Evolutionary conservation across 2,797 vertebrate species (phyloP), one percentile per base, ranked within the genome.

Genomic region (Poeciliopsis paucimaculata): DNA sequence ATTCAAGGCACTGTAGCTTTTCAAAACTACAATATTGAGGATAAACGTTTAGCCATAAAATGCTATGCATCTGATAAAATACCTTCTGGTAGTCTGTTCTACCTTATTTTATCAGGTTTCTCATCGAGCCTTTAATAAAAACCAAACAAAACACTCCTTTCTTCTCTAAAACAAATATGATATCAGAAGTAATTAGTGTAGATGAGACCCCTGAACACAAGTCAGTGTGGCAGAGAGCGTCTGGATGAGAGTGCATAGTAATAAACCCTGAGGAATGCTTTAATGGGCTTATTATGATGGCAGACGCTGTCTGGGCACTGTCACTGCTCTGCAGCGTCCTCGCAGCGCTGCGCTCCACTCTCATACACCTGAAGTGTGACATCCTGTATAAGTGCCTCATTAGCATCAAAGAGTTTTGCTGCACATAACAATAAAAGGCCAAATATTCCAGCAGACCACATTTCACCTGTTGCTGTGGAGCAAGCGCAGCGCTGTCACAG

Each of bases 221-320:
- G 83, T 39, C 70, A 72, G 77, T 5, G 39, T 82, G 82, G 82
- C 83, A 78, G 75, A 77, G 74, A 82, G 74, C 57, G 72, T 68
- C 80, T 77, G 79, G 78, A 81, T 82, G 75, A 82, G 49, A 43
- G 68, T 75, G 77, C 49, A 20, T 82, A 66, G 62, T 78, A 72
- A 45, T 83, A 77, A 88, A 90, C 88, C 79, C 80, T 15, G 77
- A 57, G 86, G 83, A 87, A 87, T 86, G 72, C 81, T 88, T 90
- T 93, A 94, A 93, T 91, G 88, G 89, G 87, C 55, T 77, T 81
- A 80, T 94, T 92, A 92, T 89, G 87, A 89, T 85, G 87, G 87
- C 92, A 90, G 84, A 86, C 84, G 80, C 85, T 84, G 88, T 86
- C 90, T 86, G 72, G 75, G 82, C 75, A 64, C 83, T 79, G 89